These are phyloP conservation scores for Lasioglossum leucozonium DNA, from an alignment of 2,888 invertebrate genomes.

Conservation along the genomic window DNA sequence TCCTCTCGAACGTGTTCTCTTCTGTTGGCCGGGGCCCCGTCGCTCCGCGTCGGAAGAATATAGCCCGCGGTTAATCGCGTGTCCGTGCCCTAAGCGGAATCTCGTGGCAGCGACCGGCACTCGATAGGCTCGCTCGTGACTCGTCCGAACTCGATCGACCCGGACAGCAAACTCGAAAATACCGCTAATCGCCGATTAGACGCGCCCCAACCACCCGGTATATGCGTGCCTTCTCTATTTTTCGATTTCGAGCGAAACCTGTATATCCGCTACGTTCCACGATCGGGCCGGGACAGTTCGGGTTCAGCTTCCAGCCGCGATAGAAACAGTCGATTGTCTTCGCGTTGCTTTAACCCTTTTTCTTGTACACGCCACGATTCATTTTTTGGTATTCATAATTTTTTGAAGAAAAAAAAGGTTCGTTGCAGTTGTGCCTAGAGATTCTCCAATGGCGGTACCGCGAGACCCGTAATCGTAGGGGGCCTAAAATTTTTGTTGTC, in stretches of 20 bases:
- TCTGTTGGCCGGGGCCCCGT: conserved; percentile 2
- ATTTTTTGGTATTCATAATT: too few relatives aligned
- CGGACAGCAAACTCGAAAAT: conserved; percentile 15
- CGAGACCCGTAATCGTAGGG: too few relatives aligned
- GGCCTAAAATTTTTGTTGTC: too few relatives aligned
- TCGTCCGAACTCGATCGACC: conserved; percentile 15
- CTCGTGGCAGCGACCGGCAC: conserved; percentile 75
- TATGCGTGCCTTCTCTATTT: not conserved
- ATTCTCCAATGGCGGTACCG: too few relatives aligned
- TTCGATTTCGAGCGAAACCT: not conserved
- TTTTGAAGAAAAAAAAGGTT: too few relatives aligned
- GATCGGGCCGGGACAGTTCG: not conserved
- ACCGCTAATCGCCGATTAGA: conserved; percentile 13
- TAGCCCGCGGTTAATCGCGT: conserved; percentile 83
- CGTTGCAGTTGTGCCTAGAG: too few relatives aligned
- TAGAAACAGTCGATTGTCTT: not conserved
- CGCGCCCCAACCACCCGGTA: not conserved
- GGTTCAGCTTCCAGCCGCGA: not conserved
- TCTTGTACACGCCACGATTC: too few relatives aligned
- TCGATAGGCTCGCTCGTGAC: conserved; percentile 38
- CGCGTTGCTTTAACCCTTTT: not conserved
- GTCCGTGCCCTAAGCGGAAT: conserved; percentile 81
- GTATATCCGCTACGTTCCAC: not conserved
- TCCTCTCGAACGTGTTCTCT: conserved; percentile 30
- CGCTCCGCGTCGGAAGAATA: conserved; percentile 68